Base-by-base conservation (phyloP, 2,888 invertebrate genomes). In the Eupithecia centaureata region DNA sequence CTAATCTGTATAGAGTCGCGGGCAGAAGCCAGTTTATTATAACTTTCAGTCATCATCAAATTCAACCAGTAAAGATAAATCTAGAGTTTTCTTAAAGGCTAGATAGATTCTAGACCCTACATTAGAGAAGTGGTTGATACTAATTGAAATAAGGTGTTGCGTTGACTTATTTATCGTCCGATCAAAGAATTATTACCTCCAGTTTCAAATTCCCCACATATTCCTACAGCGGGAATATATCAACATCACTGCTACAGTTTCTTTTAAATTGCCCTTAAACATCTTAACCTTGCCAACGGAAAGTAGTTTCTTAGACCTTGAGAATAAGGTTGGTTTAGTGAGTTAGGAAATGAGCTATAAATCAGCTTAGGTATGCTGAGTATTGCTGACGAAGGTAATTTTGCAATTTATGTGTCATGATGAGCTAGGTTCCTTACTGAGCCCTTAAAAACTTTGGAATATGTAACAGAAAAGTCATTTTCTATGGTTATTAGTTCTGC, bases 221-320 rank as follows among this genome's bases (percentile, higher is more conserved):
- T 70, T 71, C 70, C 61, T 70, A 67, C 60, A 66, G n/a, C 70
- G 71, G 59, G 65, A 71, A 76, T 78, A 75, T 76, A 78, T 79
- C 79, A 78, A 74, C 75, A 71, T 77, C 77, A 78, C 52, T 72
- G 79, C 67, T 78, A 77, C 77, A 76, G 72, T 79, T 79, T 77
- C 75, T 76, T 74, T 75, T 63, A 76, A 77, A 78, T 77, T 74
- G 70, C 71, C 67, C 63, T 67, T 71, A 35, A 61, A 66, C 54
- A 63, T 38, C 32, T 42, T 15, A 35, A 42, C 18, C 10, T 56
- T 56, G 10, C 2, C 61, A 60, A 32, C 0, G 5, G 0, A 63
- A 30, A 33, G 1, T 60, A 25, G 18, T 54, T 25, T 38, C 5
- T 67, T 63, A 22, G 0, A 0, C 4, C 2, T 0, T 27, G 10